Evolutionary conservation across 2,113 vertebrate species (phyloP).

Genomic region (Campylomormyrus numenius): DNA sequence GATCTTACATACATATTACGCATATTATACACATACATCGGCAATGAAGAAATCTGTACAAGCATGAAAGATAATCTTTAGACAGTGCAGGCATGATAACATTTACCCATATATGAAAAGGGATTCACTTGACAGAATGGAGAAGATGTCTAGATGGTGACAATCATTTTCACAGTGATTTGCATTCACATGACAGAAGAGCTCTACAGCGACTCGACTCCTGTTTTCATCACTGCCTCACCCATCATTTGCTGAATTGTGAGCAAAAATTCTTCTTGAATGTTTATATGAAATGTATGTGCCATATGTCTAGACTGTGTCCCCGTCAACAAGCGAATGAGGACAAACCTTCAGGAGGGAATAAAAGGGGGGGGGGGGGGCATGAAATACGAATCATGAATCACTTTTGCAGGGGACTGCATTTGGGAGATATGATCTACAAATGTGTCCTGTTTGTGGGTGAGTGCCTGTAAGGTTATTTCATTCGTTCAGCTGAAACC

Average conservation of each 20-base stretch:
- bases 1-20: background rate
- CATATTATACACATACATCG: background rate
- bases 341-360: conserved; percentile 1
- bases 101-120: background rate
- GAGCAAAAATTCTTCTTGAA: background rate
- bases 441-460: conserved; percentile 5
- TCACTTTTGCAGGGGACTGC: background rate
- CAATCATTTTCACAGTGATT: background rate
- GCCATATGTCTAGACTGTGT: background rate
- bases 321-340: background rate
- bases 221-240: background rate
- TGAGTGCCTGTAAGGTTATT: background rate
- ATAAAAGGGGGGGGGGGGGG: too few relatives aligned
- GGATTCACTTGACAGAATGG: background rate
- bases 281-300: conserved; percentile 7
- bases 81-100: background rate
- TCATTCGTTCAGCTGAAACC: background rate
- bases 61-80: background rate
- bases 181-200: background rate
- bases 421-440: conserved; percentile 2
- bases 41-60: background rate
- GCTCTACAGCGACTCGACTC: background rate
- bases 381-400: conserved; percentile 1
- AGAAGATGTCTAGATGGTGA: background rate
- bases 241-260: conserved; percentile 5